Percentiles rank a stretch among this genome's conserved stretches.
These are phyloP conservation scores for Orchestia grillus DNA, from an alignment of 1,140 invertebrate species.

Conservation along the genomic window DNA sequence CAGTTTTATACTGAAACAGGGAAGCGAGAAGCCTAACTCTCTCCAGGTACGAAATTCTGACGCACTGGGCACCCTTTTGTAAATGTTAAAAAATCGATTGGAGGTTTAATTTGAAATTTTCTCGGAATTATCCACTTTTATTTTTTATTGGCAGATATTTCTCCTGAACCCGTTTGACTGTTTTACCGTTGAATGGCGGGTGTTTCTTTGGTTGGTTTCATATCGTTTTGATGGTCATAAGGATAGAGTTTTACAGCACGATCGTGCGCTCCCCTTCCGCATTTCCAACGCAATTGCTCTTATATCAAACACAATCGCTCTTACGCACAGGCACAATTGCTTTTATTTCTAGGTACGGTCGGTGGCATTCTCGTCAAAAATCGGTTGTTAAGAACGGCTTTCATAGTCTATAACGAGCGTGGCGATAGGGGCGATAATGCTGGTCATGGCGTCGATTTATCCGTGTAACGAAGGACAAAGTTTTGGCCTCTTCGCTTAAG, in stretches of 20 bases:
- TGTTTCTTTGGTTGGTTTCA: neutral
- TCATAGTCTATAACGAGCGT: conserved; percentile 38
- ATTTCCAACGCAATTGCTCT: conserved; percentile 1
- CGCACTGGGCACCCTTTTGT: neutral
- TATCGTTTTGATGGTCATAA: neutral
- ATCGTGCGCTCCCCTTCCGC: conserved; percentile 10
- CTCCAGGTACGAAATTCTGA: neutral
- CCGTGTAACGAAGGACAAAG: conserved; percentile 46
- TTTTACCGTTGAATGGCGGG: neutral
- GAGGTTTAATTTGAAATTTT: neutral
- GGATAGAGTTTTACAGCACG: neutral
- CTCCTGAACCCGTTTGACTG: neutral
- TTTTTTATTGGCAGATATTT: neutral
- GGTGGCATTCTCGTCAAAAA: conserved; percentile 4
- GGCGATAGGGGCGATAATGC: neutral
- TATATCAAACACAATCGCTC: conserved; percentile 42
- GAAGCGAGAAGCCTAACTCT: neutral
- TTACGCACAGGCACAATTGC: neutral
- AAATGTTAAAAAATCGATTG: neutral
- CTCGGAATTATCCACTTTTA: neutral
- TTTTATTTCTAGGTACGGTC: conserved; percentile 23
- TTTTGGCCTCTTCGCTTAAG: conserved; percentile 46
- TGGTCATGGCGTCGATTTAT: conserved; percentile 1
- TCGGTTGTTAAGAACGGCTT: conserved; percentile 43
- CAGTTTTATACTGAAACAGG: neutral